Conservation (phyloP, 2,797 vertebrate genomes). For the Nannoperca australis region DNA sequence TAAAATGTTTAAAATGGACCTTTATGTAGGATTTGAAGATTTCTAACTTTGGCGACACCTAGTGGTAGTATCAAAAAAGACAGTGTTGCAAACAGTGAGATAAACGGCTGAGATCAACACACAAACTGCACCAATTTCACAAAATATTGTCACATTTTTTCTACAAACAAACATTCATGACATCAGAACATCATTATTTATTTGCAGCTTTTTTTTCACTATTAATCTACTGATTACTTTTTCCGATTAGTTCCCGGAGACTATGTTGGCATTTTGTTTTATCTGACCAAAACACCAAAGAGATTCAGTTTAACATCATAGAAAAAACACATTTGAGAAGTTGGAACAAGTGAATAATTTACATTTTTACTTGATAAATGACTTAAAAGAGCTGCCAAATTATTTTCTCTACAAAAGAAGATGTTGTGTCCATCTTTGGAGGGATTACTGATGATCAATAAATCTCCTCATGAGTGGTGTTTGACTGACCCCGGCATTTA, state of each 20-base stretch:
- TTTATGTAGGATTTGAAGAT: constrained; percentile 10
- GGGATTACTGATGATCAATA: not conserved
- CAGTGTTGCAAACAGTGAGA: constrained; percentile 2
- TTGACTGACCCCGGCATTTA: constrained; percentile 94
- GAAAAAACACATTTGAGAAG: not conserved
- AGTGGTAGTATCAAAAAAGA: constrained; percentile 28
- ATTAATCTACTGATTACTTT: not conserved
- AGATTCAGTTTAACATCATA: not conserved
- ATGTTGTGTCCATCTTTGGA: not conserved
- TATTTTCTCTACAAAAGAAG: no score
- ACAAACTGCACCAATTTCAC: not conserved
- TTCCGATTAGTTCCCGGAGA: not conserved
- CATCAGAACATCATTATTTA: not conserved
- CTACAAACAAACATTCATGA: constrained; percentile 1
- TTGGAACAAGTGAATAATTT: not conserved
- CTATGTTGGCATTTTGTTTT: not conserved
- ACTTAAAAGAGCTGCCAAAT: not conserved
- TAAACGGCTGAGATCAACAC: not conserved
- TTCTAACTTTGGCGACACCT: constrained; percentile 26
- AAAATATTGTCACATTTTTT: not conserved
- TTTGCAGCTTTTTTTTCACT: not conserved
- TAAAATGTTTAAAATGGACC: constrained; percentile 9
- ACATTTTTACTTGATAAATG: not conserved
- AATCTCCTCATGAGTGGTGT: not conserved
- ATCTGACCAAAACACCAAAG: not conserved